Percentiles rank a stretch among this genome's conserved stretches.
Evolutionary conservation across 2,113 vertebrate species (phyloP).

Genomic region (Hoplias malabaricus): DNA sequence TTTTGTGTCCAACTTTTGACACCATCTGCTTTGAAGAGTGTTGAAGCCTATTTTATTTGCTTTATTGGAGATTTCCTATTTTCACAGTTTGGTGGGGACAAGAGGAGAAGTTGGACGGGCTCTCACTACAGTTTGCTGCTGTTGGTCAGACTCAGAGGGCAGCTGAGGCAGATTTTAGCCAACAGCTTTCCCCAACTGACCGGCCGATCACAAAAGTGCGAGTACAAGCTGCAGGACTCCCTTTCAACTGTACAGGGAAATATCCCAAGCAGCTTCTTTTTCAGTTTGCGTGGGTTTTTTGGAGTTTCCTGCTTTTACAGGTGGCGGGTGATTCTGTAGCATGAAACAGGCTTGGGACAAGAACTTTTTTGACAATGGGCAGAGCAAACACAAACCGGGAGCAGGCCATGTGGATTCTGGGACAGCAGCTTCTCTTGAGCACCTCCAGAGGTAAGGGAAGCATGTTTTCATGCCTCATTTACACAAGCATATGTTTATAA

Average conservation of each 20-base stretch:
- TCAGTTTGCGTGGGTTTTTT: not conserved
- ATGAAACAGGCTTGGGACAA: conserved; percentile 66
- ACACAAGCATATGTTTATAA: too few species aligned
- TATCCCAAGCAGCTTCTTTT: not conserved
- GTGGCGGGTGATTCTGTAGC: conserved; percentile 54
- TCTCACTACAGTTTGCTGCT: conserved; percentile 58
- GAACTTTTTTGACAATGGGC: conserved; percentile 52
- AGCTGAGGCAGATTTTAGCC: conserved; percentile 34
- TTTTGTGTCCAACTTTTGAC: conserved; percentile 54
- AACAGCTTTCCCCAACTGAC: not conserved
- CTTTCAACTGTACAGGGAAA: conserved; percentile 30
- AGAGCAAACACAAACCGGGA: conserved; percentile 58
- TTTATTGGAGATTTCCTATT: not conserved
- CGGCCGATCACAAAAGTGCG: not conserved
- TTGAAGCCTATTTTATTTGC: conserved; percentile 39
- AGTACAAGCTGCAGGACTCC: conserved; percentile 46
- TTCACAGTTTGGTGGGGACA: not conserved
- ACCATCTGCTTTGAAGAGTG: conserved; percentile 56
- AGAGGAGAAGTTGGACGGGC: not conserved
- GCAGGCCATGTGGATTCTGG: conserved; percentile 59
- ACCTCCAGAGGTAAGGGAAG: conserved; percentile 67
- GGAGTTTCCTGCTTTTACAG: conserved; percentile 51
- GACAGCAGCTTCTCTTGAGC: conserved; percentile 48
- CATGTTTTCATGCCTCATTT: too few species aligned
- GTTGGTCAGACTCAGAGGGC: conserved; percentile 55